These are phyloP conservation scores for Brenthis hecate DNA, from an alignment of 2,888 invertebrate genomes.

Conservation along the genomic window DNA sequence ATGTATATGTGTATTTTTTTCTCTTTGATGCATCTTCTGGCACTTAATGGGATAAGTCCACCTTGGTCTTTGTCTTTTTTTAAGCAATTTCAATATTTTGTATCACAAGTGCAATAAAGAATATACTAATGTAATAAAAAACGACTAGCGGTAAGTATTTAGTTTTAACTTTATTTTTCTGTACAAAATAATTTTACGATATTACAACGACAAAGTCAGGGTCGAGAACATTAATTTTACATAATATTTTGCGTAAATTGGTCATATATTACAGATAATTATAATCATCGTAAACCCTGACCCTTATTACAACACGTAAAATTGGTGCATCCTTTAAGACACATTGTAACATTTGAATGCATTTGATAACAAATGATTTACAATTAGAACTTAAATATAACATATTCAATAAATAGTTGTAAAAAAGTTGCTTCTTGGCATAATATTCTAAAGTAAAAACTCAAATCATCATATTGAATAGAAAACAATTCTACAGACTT, in stretches of 20 bases:
- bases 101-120: no score
- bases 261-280: constrained; percentile 12
- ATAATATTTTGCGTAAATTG: constrained; percentile 5
- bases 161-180: constrained; percentile 33
- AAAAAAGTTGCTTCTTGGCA: constrained; percentile 7
- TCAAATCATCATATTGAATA: not conserved
- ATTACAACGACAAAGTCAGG: constrained; percentile 24
- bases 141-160: not conserved
- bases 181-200: constrained; percentile 44
- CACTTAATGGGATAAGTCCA: no score
- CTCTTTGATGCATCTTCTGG: no score
- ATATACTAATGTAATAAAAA: not conserved
- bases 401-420: constrained; percentile 16
- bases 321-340: constrained; percentile 3
- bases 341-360: not conserved
- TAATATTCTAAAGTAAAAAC: not conserved
- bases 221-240: not conserved
- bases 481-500: constrained; percentile 7
- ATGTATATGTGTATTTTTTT: no score
- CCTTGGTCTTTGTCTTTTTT: no score
- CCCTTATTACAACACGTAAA: constrained; percentile 6
- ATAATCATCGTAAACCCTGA: constrained; percentile 1
- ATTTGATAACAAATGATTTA: constrained; percentile 1
- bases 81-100: no score
- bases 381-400: constrained; percentile 3